Evolutionary conservation across 2,113 vertebrate species (phyloP).

Genomic region (Entosphenus tridentatus): DNA sequence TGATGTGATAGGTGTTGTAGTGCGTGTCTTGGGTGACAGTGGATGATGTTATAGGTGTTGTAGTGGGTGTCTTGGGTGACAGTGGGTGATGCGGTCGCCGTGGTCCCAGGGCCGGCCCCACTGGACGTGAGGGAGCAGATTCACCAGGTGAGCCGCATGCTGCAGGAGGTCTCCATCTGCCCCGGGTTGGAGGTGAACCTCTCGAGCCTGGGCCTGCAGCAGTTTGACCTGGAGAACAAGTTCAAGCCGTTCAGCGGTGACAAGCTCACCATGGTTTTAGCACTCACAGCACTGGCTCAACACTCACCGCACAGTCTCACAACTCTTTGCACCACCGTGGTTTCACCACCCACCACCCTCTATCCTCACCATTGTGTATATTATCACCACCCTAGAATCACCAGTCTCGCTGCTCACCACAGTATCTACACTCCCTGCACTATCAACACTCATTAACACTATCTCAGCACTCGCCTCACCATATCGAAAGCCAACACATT

Average conservation of each 20-base stretch:
- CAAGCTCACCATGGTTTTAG: too few relatives aligned
- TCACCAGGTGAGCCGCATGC: slow-evolving; percentile 76
- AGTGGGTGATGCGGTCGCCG: not conserved
- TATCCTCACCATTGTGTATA: too few relatives aligned
- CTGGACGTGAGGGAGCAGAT: slow-evolving; percentile 80
- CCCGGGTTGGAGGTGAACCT: slow-evolving; percentile 76
- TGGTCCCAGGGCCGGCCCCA: slow-evolving; percentile 54
- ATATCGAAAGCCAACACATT: too few relatives aligned
- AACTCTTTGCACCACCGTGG: too few relatives aligned
- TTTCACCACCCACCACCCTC: too few relatives aligned
- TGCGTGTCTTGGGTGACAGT: not conserved
- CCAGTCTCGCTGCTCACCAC: too few relatives aligned
- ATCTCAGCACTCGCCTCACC: too few relatives aligned
- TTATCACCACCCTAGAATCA: too few relatives aligned
- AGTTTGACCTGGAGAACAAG: slow-evolving; percentile 97
- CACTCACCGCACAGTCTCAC: too few relatives aligned
- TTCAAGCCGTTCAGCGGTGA: slow-evolving; percentile 97
- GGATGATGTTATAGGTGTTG: not conserved
- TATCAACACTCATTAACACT: too few relatives aligned
- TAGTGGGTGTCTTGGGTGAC: not conserved
- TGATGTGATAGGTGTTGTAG: not conserved
- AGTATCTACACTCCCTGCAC: too few relatives aligned
- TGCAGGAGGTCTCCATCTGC: slow-evolving; percentile 87
- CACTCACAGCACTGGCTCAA: too few relatives aligned
- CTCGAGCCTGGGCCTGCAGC: slow-evolving; percentile 71